Evolutionary conservation across 2,888 invertebrate species (phyloP).

Genomic region (Cybosia mesomella): DNA sequence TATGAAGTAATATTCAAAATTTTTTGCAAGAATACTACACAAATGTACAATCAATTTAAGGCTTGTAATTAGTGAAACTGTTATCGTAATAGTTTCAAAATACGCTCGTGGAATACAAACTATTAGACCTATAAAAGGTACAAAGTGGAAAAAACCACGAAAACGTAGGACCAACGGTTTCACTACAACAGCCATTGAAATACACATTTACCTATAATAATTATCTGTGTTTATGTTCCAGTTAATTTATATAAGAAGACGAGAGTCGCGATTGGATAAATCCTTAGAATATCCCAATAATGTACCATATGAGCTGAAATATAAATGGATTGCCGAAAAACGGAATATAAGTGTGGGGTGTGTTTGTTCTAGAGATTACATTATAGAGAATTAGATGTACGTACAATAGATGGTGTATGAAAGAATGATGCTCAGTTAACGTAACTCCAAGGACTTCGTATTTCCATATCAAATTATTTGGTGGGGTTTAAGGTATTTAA

Average conservation of each 20-base stretch:
- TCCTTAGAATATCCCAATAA: conserved; percentile 35
- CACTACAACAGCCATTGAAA: neutral
- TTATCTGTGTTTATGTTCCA: conserved; percentile 53
- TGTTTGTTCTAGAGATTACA: conserved; percentile 62
- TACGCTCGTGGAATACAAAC: neutral
- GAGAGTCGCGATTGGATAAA: conserved; percentile 27
- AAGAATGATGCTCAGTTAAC: conserved; percentile 21
- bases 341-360: conserved; percentile 70
- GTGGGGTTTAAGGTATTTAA: neutral
- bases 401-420: neutral
- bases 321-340: conserved; percentile 64
- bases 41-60: neutral
- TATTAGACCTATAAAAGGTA: neutral
- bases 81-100: neutral
- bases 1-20: conserved; percentile 62
- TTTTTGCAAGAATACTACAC: neutral
- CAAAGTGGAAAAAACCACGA: neutral
- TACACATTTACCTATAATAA: neutral
- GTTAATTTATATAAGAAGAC: conserved; percentile 69
- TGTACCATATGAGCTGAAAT: conserved; percentile 61
- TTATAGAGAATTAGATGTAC: conserved; percentile 26
- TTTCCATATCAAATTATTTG: conserved; percentile 35
- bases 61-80: neutral
- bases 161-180: no score
- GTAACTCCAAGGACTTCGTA: conserved; percentile 12